Conservation (phyloP, 64 coral and sea anemone genomes). For the Trachythela sp. region DNA sequence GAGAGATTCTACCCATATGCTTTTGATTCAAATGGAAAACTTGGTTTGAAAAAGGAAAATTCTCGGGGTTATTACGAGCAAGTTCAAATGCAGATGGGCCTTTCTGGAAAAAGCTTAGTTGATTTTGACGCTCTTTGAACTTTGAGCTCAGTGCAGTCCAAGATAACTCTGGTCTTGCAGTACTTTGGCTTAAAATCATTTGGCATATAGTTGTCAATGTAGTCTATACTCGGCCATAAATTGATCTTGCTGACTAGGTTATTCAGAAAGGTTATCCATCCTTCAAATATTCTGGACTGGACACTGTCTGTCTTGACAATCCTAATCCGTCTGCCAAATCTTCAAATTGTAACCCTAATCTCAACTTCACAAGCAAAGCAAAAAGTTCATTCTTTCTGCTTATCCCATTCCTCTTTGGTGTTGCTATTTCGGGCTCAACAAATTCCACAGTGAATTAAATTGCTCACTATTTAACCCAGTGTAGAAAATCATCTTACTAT, state of each 20-base stretch:
- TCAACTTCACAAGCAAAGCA: conserved; percentile 28
- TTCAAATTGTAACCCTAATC: conserved; percentile 28
- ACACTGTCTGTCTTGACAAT: conserved; percentile 1
- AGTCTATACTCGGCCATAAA: not conserved
- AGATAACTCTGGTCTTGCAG: conserved; percentile 37
- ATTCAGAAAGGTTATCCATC: conserved; percentile 34
- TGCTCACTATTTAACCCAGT: not conserved
- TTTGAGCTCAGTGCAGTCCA: conserved; percentile 55
- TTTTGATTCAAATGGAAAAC: not conserved
- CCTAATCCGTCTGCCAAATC: conserved; percentile 28
- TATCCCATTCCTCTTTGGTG: not conserved
- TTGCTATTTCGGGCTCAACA: not conserved
- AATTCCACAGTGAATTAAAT: conserved; percentile 5
- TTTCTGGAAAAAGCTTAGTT: not conserved
- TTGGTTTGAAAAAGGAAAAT: not conserved
- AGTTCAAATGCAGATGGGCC: conserved; percentile 13
- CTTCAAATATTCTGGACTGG: conserved; percentile 32
- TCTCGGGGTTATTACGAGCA: not conserved
- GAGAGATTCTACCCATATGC: not conserved
- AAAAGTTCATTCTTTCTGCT: conserved; percentile 38
- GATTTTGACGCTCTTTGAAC: conserved; percentile 44
- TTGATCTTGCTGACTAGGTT: conserved; percentile 19
- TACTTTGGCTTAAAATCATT: conserved; percentile 24
- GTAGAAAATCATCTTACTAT: not conserved
- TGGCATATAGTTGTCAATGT: conserved; percentile 22